These are phyloP conservation scores for Borostomias antarcticus DNA, from an alignment of 2,797 vertebrate genomes.

Conservation along the genomic window DNA sequence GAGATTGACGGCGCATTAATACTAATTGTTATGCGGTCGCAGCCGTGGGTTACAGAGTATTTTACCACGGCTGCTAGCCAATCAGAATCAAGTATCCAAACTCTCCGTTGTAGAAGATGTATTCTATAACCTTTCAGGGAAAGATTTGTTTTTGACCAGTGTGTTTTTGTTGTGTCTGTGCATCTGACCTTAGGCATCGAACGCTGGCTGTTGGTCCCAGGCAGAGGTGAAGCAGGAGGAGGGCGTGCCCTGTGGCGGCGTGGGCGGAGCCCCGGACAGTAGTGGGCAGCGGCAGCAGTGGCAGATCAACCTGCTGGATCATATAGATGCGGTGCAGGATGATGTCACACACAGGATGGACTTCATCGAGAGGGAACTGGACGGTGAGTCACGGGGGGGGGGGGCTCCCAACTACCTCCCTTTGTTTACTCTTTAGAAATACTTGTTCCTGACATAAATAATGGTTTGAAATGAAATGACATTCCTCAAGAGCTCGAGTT, in stretches of 20 bases:
- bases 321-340: constrained; percentile 91
- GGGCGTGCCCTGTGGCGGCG: constrained; percentile 23
- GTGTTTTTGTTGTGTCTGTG: background rate
- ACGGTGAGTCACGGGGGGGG: constrained; percentile 74
- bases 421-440: background rate
- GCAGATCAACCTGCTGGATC: constrained; percentile 91
- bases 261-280: constrained; percentile 43
- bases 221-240: constrained; percentile 54
- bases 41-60: no score
- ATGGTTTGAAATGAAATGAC: no score
- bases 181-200: constrained; percentile 42
- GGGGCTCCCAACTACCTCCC: no score
- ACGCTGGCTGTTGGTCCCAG: constrained; percentile 48
- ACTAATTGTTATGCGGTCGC: no score
- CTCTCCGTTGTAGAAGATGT: no score
- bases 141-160: background rate
- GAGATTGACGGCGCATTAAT: no score
- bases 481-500: no score
- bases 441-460: no score
- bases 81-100: no score
- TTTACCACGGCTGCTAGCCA: no score
- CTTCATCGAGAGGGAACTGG: constrained; percentile 94
- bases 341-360: constrained; percentile 95
- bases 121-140: background rate
- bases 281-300: constrained; percentile 82